These are phyloP conservation scores for Pomatorhinus ruficollis DNA, from an alignment of 2,113 vertebrate species.

Conservation along the genomic window DNA sequence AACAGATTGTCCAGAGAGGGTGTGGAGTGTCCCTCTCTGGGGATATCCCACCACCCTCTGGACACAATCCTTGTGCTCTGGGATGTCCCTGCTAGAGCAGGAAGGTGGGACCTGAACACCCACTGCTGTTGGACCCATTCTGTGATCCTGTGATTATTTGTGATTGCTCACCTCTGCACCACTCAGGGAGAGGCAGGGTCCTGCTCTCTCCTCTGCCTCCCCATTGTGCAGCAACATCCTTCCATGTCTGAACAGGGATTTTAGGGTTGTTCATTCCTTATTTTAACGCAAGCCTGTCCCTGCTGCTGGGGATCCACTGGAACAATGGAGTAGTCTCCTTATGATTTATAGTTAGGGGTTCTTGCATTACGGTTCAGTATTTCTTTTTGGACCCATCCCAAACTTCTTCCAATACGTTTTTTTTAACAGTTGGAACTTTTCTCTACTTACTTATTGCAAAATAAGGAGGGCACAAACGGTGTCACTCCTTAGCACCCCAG, in stretches of 20 bases:
- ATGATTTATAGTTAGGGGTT: background rate
- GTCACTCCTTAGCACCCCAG: background rate
- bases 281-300: background rate
- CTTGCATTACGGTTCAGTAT: background rate
- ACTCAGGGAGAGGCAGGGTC: background rate
- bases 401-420: background rate
- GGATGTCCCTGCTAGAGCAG: background rate
- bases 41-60: background rate
- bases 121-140: accelerated
- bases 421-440: background rate
- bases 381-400: background rate
- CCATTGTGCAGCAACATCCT: background rate
- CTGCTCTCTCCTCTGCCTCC: background rate
- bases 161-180: background rate
- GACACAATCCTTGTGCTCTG: background rate
- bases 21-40: background rate
- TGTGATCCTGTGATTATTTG: background rate
- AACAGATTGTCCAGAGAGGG: background rate
- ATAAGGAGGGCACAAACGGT: background rate
- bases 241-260: background rate
- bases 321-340: background rate
- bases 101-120: too few species aligned
- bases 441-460: background rate
- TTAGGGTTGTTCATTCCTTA: background rate
- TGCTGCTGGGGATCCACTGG: background rate